phyloP scores from a whole-genome alignment of 2,113 vertebrate species.

The Mormoops blainvillei region DNA sequence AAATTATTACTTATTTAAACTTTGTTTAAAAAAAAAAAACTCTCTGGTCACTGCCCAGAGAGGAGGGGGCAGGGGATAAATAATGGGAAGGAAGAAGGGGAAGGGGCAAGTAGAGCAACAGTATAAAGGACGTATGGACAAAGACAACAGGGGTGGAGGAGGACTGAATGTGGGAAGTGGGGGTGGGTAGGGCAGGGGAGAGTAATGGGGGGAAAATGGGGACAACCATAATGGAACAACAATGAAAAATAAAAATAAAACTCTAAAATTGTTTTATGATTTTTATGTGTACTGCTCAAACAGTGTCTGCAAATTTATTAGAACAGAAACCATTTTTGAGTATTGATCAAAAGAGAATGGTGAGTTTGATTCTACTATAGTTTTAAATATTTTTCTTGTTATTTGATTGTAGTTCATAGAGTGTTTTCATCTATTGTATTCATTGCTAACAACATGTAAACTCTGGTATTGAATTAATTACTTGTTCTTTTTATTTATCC shows the following conservation, averaged over 20 bases:
- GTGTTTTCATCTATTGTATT: conserved; percentile 29
- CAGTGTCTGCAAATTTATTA: background rate
- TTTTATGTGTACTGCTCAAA: background rate
- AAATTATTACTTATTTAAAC: background rate
- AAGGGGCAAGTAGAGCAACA: too few relatives aligned
- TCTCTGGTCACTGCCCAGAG: too few relatives aligned
- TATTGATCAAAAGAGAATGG: background rate
- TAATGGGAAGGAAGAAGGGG: too few relatives aligned
- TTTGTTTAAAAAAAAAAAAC: background rate
- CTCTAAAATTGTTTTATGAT: background rate
- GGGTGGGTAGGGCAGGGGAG: too few relatives aligned
- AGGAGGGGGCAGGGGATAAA: too few relatives aligned
- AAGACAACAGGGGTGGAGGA: too few relatives aligned
- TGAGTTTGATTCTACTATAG: background rate
- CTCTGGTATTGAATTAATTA: conserved; percentile 52
- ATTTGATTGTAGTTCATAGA: background rate
- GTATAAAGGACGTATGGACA: too few relatives aligned
- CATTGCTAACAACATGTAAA: conserved; percentile 40
- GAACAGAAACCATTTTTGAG: background rate
- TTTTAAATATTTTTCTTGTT: conserved; percentile 29
- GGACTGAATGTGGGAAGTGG: too few relatives aligned
- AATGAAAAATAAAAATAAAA: too few relatives aligned
- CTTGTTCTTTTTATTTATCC: conserved; percentile 51
- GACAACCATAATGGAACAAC: too few relatives aligned
- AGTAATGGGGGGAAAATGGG: too few relatives aligned